Evolutionary conservation across 2,888 invertebrate species (phyloP).

Genomic region (Sphaeridia pumilis): DNA sequence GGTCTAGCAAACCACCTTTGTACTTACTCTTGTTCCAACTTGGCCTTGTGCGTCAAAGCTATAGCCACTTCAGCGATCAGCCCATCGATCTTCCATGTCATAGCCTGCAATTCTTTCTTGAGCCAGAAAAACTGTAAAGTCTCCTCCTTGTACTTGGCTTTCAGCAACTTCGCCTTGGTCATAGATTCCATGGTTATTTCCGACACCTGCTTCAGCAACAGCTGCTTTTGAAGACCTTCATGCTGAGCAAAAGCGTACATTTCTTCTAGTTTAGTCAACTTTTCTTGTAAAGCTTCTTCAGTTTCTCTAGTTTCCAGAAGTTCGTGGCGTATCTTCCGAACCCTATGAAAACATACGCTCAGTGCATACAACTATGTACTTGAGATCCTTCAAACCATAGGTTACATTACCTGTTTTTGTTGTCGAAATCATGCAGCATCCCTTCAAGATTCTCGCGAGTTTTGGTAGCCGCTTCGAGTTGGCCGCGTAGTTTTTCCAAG

Average conservation of each 20-base stretch:
- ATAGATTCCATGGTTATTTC: slow-evolving; percentile 24
- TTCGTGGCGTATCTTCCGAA: slow-evolving; percentile 28
- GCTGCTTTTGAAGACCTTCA: slow-evolving; percentile 23
- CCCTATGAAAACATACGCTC: no score
- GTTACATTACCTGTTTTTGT: no score
- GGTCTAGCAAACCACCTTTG: neutral
- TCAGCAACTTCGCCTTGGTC: slow-evolving; percentile 25
- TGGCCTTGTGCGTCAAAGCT: slow-evolving; percentile 25
- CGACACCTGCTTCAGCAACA: slow-evolving; percentile 29
- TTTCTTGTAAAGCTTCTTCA: slow-evolving; percentile 18
- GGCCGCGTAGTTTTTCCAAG: no score
- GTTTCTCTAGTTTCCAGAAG: slow-evolving; percentile 27
- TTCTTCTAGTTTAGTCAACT: slow-evolving; percentile 24
- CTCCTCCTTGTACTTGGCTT: slow-evolving; percentile 25
- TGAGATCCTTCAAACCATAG: no score
- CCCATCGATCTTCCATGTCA: slow-evolving; percentile 28
- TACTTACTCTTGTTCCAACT: neutral
- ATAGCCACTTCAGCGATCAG: slow-evolving; percentile 31
- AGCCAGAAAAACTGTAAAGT: slow-evolving; percentile 22
- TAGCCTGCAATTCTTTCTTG: slow-evolving; percentile 19
- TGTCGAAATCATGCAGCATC: no score
- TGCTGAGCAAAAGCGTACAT: slow-evolving; percentile 23
- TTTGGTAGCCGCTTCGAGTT: no score
- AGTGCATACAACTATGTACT: neutral
- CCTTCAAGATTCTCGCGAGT: no score